Conservation (phyloP, 2,113 vertebrate genomes). For the Passer montanus region DNA sequence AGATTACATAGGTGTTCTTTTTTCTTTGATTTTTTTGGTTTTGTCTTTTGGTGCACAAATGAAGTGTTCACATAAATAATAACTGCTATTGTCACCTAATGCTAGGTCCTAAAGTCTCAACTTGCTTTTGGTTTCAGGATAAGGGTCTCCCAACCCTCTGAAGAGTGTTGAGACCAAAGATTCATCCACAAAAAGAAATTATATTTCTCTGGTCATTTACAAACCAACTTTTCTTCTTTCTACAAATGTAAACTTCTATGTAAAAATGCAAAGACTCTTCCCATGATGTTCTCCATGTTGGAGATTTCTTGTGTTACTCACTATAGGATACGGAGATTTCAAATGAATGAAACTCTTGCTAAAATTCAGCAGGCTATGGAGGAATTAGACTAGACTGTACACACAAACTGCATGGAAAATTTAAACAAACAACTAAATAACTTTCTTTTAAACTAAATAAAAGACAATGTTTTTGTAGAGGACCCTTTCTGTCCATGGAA, state of each 20-base stretch:
- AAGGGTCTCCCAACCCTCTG: not conserved
- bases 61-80: not conserved
- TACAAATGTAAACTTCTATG: not conserved
- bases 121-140: not conserved
- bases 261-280: not conserved
- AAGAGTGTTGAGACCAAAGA: not conserved
- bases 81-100: not conserved
- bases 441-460: not conserved
- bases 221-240: not conserved
- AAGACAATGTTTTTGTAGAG: not conserved
- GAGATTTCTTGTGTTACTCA: not conserved
- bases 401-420: not conserved
- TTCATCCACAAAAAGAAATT: not conserved
- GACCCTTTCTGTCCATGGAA: fast-evolving
- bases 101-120: not conserved
- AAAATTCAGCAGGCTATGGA: not conserved
- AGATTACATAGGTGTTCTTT: not conserved
- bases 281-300: not conserved
- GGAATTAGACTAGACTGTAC: not conserved
- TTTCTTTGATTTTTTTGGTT: not conserved
- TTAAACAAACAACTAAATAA: not conserved
- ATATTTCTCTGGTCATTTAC: not conserved
- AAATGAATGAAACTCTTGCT: not conserved
- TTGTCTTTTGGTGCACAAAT: not conserved
- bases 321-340: not conserved